Evolutionary conservation across 1,140 invertebrate species (phyloP).

Genomic region (Lethocerus indicus): DNA sequence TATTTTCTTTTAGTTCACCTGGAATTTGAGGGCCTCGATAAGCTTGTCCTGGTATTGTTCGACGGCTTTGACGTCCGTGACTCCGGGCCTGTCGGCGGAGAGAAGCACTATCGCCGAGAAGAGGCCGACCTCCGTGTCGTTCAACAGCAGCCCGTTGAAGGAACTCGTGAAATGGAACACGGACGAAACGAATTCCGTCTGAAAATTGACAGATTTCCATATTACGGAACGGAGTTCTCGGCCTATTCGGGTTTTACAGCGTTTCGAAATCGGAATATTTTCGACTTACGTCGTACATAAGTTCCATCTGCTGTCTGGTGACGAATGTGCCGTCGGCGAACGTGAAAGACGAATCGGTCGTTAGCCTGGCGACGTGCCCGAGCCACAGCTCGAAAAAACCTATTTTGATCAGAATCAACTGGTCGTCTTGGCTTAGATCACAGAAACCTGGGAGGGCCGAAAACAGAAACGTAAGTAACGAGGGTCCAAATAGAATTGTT

Average conservation of each 20-base stretch:
- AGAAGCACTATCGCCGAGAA: conserved; percentile 76
- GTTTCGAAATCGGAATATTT: too few relatives aligned
- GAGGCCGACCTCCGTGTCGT: conserved; percentile 79
- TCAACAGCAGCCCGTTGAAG: conserved; percentile 59
- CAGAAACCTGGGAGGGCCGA: conserved; percentile 60
- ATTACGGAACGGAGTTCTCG: too few relatives aligned
- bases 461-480: too few relatives aligned
- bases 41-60: conserved; percentile 68
- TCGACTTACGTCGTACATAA: conserved; percentile 90
- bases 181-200: conserved; percentile 46
- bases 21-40: conserved; percentile 66
- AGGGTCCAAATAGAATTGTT: too few relatives aligned
- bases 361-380: conserved; percentile 65
- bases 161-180: conserved; percentile 63
- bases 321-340: conserved; percentile 85
- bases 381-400: conserved; percentile 96
- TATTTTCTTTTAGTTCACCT: conserved; percentile 31
- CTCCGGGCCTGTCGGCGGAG: conserved; percentile 56
- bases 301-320: conserved; percentile 67
- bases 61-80: conserved; percentile 69
- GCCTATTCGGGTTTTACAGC: too few relatives aligned
- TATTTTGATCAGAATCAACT: conserved; percentile 84
- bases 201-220: too few relatives aligned
- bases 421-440: conserved; percentile 77
- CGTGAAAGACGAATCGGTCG: conserved; percentile 64